These are phyloP conservation scores for Phoxinus dragarum DNA, from an alignment of 2,797 vertebrate species.

Conservation along the genomic window DNA sequence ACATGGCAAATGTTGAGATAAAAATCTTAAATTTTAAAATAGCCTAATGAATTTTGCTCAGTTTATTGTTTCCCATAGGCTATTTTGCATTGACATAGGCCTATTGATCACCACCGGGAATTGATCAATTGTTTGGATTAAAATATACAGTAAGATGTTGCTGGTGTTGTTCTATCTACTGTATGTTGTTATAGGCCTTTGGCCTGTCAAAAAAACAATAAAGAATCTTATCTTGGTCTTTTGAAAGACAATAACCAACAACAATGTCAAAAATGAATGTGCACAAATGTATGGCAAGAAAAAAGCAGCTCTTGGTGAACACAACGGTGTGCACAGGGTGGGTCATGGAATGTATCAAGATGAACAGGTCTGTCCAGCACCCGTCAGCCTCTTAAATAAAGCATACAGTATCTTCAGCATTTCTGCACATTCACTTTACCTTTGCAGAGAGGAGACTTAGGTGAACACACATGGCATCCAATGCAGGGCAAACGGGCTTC, in stretches of 20 bases:
- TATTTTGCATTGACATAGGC: neutral
- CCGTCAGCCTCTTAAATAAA: constrained; percentile 43
- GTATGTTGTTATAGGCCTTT: neutral
- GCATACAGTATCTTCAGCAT: constrained; percentile 5
- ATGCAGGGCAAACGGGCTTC: constrained; percentile 65
- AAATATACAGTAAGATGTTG: neutral
- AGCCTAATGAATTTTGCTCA: neutral
- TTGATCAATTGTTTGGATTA: neutral
- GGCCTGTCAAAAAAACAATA: neutral
- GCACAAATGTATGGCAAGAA: neutral
- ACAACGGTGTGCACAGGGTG: constrained; percentile 26
- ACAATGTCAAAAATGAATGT: neutral
- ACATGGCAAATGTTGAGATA: neutral
- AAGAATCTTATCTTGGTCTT: neutral
- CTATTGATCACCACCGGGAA: neutral
- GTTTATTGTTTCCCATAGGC: neutral
- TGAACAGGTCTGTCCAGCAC: constrained; percentile 56
- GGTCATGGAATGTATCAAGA: constrained; percentile 33
- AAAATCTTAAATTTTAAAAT: neutral
- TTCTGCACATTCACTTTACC: constrained; percentile 19
- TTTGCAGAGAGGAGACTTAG: neutral
- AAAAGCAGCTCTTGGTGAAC: constrained; percentile 1
- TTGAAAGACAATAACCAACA: neutral
- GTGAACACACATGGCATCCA: constrained; percentile 66
- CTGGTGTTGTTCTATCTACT: neutral